Base-by-base conservation (phyloP, 2,888 invertebrate genomes). In the Cheilosia vulpina region DNA sequence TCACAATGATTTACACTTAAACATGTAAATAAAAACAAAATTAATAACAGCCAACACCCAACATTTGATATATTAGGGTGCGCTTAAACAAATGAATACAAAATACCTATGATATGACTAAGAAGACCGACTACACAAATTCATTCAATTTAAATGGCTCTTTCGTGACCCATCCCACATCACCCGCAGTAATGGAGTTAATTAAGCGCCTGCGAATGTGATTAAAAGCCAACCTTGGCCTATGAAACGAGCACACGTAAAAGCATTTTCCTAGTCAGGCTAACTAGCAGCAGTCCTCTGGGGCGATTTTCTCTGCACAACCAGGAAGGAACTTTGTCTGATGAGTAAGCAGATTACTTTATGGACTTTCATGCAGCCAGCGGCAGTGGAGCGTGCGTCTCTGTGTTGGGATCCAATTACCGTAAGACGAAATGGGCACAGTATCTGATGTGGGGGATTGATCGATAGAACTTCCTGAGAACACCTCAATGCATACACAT, bases 201-300 rank as follows among this genome's bases (percentile, higher is more conserved):
- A 84, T 84, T 79, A 80, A 84, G 69, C 53, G 83, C 72, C 63
- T 57, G 68, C 50, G 53, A 78, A 78, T 75, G 79, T 69, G 83
- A 84, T 84, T 84, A 79, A 69, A 58, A 41, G 24, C 17, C 75
- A 84, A 80, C 84, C 84, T 84, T 84, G 84, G 80, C 84, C 80
- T 71, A 71, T 55, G 84, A 84, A 52, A 71, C 55, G 84, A 84
- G 45, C 69, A 50, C 38, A 41, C 45, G 71, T 45, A 34, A 50
- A 52, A 45, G 45, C 17, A 27, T 65, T 57, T 45, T 68, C 58
- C 41, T 11, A 6, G 4, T 21, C 21, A 9, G 24, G 13, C 21
- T 19, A 52, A 15, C 52, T 52, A 24, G 4, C 15, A 15, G 21
- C 76, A 53, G 45, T 60, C 65, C 72, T 72, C 47, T n/a, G 78